phyloP scores from a whole-genome alignment of 2,888 invertebrate species.

The Phragmatobia fuliginosa region DNA sequence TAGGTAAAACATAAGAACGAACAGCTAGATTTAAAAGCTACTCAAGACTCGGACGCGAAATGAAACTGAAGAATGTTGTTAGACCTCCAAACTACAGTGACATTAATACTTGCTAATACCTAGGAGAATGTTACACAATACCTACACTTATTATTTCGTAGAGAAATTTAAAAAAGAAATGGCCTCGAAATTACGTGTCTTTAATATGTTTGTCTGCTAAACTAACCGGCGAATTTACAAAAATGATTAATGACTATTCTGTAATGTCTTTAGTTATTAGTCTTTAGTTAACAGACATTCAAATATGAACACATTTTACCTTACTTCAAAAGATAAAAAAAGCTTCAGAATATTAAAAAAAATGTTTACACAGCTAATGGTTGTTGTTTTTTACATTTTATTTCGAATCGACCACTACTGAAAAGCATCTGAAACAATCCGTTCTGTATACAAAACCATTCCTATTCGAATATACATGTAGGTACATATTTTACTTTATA shows the following conservation, averaged over 20 bases:
- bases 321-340: not conserved
- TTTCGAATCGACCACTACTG: not conserved
- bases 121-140: not conserved
- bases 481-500: too few relatives aligned
- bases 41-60: too few relatives aligned
- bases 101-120: not conserved
- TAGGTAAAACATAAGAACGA: not conserved
- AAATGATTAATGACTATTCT: slow-evolving; percentile 23
- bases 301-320: not conserved
- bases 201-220: slow-evolving; percentile 25
- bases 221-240: slow-evolving; percentile 26
- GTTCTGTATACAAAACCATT: not conserved
- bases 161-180: too few relatives aligned
- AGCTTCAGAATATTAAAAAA: not conserved
- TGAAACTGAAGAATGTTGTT: too few relatives aligned
- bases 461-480: not conserved
- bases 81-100: not conserved
- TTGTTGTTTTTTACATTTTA: not conserved
- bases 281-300: not conserved
- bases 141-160: not conserved
- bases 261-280: slow-evolving; percentile 17
- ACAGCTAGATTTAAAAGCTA: too few relatives aligned
- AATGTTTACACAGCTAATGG: not conserved
- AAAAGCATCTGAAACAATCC: too few relatives aligned
- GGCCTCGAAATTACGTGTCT: too few relatives aligned